phyloP scores from a whole-genome alignment of 2,113 vertebrate species.

The Indicator maculatus region DNA sequence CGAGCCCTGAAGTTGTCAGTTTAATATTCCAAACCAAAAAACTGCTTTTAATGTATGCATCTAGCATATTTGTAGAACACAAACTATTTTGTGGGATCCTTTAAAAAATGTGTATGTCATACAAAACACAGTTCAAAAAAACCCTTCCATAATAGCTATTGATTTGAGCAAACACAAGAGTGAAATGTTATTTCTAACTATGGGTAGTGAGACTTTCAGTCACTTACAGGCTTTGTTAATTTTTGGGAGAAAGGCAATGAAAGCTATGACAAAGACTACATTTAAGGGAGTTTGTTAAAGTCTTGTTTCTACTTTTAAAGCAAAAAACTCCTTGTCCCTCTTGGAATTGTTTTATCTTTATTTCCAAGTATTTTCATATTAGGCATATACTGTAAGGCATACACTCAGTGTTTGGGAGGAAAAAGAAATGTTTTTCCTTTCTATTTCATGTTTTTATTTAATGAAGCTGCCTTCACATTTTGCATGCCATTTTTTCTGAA shows the following conservation, averaged over 20 bases:
- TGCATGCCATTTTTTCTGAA: neutral
- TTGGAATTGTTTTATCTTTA: constrained; percentile 19
- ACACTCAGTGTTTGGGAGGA: neutral
- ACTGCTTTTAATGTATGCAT: neutral
- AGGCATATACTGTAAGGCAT: neutral
- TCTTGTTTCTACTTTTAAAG: constrained; percentile 50
- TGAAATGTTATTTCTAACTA: neutral
- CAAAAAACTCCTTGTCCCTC: constrained; percentile 44
- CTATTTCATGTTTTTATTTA: constrained; percentile 18
- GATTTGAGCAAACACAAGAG: neutral
- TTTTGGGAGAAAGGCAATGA: constrained; percentile 53
- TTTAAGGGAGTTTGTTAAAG: constrained; percentile 29
- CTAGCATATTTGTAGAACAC: neutral
- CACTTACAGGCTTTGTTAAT: neutral
- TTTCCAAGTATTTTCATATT: constrained; percentile 26
- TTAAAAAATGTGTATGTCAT: neutral
- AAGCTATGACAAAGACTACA: constrained; percentile 39
- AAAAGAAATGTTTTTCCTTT: constrained; percentile 10
- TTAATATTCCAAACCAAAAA: neutral
- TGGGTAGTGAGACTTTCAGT: neutral
- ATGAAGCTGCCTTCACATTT: neutral
- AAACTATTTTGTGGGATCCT: neutral
- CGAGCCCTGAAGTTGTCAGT: neutral
- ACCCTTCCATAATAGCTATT: neutral
- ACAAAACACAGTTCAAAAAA: neutral